phyloP scores from a whole-genome alignment of 2,113 vertebrate genomes.

The Odocoileus virginianus region DNA sequence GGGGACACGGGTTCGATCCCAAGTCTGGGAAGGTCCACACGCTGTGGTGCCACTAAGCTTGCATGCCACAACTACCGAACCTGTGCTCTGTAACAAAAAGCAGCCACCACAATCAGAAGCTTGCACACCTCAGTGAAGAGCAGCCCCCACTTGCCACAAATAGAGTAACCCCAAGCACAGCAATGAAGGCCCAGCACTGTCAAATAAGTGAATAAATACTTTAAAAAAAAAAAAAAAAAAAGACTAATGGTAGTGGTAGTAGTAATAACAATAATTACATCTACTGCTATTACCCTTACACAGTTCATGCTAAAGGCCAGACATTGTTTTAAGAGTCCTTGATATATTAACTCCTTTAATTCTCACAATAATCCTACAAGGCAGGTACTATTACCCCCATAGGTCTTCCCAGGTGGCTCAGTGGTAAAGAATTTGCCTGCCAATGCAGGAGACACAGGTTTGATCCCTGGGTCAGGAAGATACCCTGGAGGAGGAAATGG shows the following conservation, averaged over 20 bases:
- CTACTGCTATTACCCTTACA: neutral
- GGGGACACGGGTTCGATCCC: rapidly evolving
- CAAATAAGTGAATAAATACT: neutral
- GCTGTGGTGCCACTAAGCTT: neutral
- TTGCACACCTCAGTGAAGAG: neutral
- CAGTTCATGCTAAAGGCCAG: neutral
- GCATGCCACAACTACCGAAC: neutral
- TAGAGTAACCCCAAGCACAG: neutral
- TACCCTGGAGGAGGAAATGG: neutral
- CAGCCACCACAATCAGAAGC: neutral
- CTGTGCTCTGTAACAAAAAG: neutral
- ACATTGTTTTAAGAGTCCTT: neutral
- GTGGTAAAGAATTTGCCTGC: neutral
- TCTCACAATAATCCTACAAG: neutral
- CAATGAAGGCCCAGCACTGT: neutral
- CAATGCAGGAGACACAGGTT: neutral
- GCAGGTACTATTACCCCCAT: neutral
- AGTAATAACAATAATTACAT: neutral
- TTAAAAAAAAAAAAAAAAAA: neutral
- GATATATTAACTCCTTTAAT: neutral
- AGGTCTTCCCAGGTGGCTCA: neutral
- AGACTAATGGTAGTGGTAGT: neutral
- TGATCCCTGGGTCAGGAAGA: neutral
- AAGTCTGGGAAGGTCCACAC: neutral
- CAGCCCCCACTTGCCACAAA: neutral